Conservation (phyloP, 1,140 invertebrate genomes). For the Eufriesea mexicana region DNA sequence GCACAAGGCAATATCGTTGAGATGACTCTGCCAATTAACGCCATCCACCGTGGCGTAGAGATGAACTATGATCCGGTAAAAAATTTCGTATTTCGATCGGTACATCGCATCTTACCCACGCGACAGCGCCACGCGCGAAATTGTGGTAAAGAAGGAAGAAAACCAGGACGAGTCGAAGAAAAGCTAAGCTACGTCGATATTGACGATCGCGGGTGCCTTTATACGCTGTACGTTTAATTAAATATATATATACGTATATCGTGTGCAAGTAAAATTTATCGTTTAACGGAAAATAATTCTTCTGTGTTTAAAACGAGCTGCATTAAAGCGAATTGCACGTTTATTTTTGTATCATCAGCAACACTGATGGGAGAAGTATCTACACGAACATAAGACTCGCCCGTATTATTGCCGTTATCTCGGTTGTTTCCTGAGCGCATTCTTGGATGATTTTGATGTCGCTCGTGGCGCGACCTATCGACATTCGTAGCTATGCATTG, state of each 20-base stretch:
- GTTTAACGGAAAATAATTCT: background rate
- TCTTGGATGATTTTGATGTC: background rate
- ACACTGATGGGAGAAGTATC: background rate
- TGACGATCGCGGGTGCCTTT: no score
- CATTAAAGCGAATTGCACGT: background rate
- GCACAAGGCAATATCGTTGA: conserved; percentile 25
- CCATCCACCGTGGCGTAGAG: background rate
- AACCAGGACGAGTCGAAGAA: no score
- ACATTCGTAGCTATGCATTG: background rate
- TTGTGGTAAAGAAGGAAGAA: background rate
- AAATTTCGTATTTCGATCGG: background rate
- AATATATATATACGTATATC: no score
- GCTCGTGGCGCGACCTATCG: background rate
- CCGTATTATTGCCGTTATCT: background rate
- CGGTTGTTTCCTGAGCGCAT: no score
- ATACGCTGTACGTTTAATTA: no score
- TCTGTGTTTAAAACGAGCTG: background rate
- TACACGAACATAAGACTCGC: background rate
- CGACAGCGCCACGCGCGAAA: background rate
- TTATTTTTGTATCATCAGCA: background rate
- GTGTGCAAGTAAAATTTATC: background rate
- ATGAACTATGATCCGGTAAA: background rate
- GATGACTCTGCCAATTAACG: conserved; percentile 33
- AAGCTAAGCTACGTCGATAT: no score
- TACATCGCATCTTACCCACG: background rate